Evolutionary conservation across 2,888 invertebrate genomes (phyloP).

Genomic region (Harpalus rufipes): DNA sequence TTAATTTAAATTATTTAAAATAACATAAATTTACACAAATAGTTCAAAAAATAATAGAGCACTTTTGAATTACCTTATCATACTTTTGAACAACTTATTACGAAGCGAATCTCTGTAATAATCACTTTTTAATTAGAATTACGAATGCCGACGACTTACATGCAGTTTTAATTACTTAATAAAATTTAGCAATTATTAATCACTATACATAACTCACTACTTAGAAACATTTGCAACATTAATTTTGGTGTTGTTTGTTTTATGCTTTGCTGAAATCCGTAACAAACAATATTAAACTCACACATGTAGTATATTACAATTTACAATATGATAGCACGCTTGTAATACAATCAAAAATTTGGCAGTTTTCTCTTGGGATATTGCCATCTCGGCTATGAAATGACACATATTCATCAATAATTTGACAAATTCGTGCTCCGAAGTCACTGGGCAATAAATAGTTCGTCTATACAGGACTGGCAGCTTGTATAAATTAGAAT

Average conservation of each 20-base stretch:
- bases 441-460: conserved; percentile 30
- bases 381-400: conserved; percentile 32
- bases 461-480: conserved; percentile 31
- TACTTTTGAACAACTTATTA: conserved; percentile 57
- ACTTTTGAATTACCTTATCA: conserved; percentile 56
- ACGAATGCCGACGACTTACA: conserved; percentile 53
- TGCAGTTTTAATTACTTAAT: conserved; percentile 59
- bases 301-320: conserved; percentile 23
- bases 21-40: conserved; percentile 66
- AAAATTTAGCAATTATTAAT: conserved; percentile 61
- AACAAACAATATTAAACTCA: conserved; percentile 19
- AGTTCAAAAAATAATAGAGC: conserved; percentile 63
- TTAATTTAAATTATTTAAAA: conserved; percentile 64
- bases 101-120: conserved; percentile 56
- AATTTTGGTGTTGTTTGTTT: conserved; percentile 53
- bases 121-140: conserved; percentile 54
- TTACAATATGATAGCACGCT: conserved; percentile 2
- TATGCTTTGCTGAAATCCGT: conserved; percentile 58
- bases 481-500: conserved; percentile 25
- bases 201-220: conserved; percentile 63
- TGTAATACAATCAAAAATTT: conserved; percentile 40
- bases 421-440: conserved; percentile 17
- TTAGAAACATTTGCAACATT: conserved; percentile 62
- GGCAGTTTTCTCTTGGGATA: conserved; percentile 49
- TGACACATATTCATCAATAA: conserved; percentile 14